phyloP scores from a whole-genome alignment of 2,113 vertebrate species.

The Myocastor coypus region DNA sequence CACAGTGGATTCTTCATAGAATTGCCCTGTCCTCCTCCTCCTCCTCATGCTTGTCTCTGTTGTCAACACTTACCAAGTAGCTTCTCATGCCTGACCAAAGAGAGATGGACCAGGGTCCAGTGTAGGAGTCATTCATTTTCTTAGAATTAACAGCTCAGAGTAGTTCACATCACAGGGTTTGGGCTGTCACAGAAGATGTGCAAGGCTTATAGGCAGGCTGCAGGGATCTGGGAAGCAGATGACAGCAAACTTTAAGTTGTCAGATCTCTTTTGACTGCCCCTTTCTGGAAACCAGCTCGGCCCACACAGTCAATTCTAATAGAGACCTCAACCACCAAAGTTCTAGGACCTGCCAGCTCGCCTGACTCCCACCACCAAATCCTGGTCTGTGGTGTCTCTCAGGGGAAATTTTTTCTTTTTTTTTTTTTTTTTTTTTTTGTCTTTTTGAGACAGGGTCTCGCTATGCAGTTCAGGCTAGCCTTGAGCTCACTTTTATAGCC shows the following conservation, averaged over 20 bases:
- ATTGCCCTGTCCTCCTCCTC: not conserved
- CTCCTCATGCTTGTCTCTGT: not conserved
- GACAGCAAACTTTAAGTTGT: not conserved
- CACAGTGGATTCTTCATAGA: no score
- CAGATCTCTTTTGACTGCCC: not conserved
- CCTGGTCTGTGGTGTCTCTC: not conserved
- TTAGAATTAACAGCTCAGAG: not conserved
- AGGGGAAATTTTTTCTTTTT: not conserved
- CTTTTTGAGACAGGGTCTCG: no score
- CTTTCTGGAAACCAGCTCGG: not conserved
- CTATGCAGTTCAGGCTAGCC: no score
- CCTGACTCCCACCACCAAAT: not conserved
- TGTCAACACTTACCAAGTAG: not conserved
- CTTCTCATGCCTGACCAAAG: not conserved
- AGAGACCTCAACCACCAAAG: not conserved
- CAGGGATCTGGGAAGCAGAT: not conserved
- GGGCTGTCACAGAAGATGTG: not conserved
- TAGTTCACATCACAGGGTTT: not conserved
- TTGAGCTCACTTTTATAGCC: no score
- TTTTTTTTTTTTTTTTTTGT: no score
- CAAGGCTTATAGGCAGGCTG: not conserved
- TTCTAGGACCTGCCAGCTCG: not conserved
- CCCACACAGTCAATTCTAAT: not conserved
- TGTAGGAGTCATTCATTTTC: not conserved
- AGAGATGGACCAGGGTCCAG: not conserved